Base-by-base conservation (phyloP, 2,113 vertebrate genomes). In the Hiodon alosoides region DNA sequence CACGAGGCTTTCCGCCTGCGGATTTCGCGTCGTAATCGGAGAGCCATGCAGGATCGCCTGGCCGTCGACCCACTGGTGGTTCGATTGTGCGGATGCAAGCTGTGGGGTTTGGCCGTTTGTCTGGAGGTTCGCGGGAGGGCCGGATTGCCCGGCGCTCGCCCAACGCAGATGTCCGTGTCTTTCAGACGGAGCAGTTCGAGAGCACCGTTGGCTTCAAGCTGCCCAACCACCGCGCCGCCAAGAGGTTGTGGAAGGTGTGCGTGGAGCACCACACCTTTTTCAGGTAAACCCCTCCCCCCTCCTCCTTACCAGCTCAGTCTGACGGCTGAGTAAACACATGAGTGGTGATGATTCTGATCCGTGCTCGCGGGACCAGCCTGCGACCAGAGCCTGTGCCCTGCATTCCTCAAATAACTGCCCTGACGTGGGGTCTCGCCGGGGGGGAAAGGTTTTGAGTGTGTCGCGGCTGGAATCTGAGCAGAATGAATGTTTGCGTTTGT, bases 201-300 rank as follows among this genome's bases (percentile, higher is more conserved):
- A 99, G 96, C 83, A 98, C 94, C 13, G 97, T 99, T 84, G 96
- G 97, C 67, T 99, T 99, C 85, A 99, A 99, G 84, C 89, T 99
- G 74, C 93, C 95, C 85, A 98, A 96, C 82, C 95, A 98, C 79
- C 93, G 95, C 5, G 93, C 96, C 50, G 96, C 97, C 57, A 99
- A 99, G 86, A 91, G 90, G 78, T 90, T 98, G 80, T 99, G 97
- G 97, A 99, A 99, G 79, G 96, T 98, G 76, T 99, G 96, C 13
- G 96, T 99, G 88, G 97, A 99, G 76, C 95, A 99, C 83, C 97
- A 99, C 89, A 97, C 96, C 80, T 99, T 99, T 85, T 99, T 97
- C 90, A 98, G 97, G 97, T 99, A 92, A 84, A 16, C 14, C 50
- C 31, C 31, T 31, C 31, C 31, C 31, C 31, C 31, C 31, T 31